Evolutionary conservation across 1,140 invertebrate genomes (phyloP).

Genomic region (Macrocentrus cingulum): DNA sequence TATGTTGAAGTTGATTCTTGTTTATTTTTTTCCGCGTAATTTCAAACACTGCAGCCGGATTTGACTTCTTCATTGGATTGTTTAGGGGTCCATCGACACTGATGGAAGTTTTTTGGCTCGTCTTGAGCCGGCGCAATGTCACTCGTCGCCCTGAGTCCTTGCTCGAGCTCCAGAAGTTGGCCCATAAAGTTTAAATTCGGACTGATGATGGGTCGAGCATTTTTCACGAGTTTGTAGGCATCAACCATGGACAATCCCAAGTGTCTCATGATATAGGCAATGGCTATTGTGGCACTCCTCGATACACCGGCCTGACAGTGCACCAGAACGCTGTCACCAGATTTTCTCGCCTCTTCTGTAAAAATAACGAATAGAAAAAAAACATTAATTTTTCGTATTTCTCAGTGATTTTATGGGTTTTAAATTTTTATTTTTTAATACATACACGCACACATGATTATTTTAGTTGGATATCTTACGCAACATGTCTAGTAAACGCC

Average conservation of each 20-base stretch:
- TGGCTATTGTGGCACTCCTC: slow-evolving; percentile 90
- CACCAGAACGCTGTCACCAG: slow-evolving; percentile 79
- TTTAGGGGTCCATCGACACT: slow-evolving; percentile 61
- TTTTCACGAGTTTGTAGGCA: slow-evolving; percentile 87
- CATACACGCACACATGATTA: slow-evolving; percentile 20
- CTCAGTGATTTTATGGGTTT: not conserved
- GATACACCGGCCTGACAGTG: slow-evolving; percentile 96
- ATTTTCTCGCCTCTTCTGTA: slow-evolving; percentile 82
- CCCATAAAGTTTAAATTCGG: slow-evolving; percentile 98
- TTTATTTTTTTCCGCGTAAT: not conserved
- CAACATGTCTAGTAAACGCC: no score
- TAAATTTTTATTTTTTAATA: slow-evolving; percentile 12
- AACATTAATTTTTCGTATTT: slow-evolving; percentile 1
- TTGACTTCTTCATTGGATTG: slow-evolving; percentile 58
- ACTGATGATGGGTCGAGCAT: slow-evolving; percentile 85
- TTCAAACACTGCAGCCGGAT: slow-evolving; percentile 61
- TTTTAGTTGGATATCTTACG: slow-evolving; percentile 40
- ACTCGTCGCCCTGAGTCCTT: slow-evolving; percentile 63
- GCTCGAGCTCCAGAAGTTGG: slow-evolving; percentile 87
- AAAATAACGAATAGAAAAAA: slow-evolving; percentile 52
- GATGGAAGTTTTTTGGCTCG: slow-evolving; percentile 55
- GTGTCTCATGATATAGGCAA: slow-evolving; percentile 93
- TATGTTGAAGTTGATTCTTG: not conserved
- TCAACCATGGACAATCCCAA: slow-evolving; percentile 84
- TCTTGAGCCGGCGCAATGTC: slow-evolving; percentile 33